Base-by-base conservation (phyloP, 2,888 invertebrate genomes). In the Agrenia bidenticulata region DNA sequence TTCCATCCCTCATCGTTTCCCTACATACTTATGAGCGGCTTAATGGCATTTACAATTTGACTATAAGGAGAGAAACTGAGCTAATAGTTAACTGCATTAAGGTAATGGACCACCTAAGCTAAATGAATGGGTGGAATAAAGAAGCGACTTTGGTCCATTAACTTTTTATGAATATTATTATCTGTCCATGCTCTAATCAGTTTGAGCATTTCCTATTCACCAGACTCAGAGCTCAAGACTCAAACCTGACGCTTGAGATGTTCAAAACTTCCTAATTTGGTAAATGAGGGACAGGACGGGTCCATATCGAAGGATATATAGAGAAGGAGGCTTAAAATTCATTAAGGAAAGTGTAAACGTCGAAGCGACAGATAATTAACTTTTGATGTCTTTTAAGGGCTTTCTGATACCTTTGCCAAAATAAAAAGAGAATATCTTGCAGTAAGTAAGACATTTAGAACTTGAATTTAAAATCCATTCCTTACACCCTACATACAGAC, bases 111-210 rank as follows among this genome's bases (percentile, higher is more conserved):
- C 57, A 57, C 57, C 57, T 57, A 57, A 21, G 23, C 57, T 57
- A 57, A 57, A 57, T 57, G 42, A 57, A 57, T 57, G 57, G 57
- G 57, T 41, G 41, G 57, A 57, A 57, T 57, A 41, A 57, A 57
- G 57, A 57, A 57, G 57, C 42, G 55, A 41, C 57, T 57, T 57
- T 57, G 57, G 57, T 57, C 57, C 57, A 57, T 57, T 57, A 57
- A 57, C 57, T 57, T 57, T 57, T 57, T 57, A 57, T 57, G 57
- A 57, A 57, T 19, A 57, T 39, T 57, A 41, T 57, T 51, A 21
- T 51, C 57, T n/a, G 57, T 37, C 41, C 39, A 32, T 39, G 15
- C 55, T 17, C 15, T 37, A 27, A 37, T 57, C 57, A 55, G 32
- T 55, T 55, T 32, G 9, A 23, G 23, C 51, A 51, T 24, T 51